Percentiles rank a stretch among this genome's conserved stretches.
These are phyloP conservation scores for rat (Rattus norvegicus) DNA, from an alignment of 2,113 vertebrate genomes.

Conservation along the genomic window GRCr8 NC_086025.1:61254001-61254500, in stretches of 20 bases:
- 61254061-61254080: not conserved
- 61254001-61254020: not conserved
- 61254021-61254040: not conserved
- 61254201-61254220: not conserved
- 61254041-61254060: not conserved
- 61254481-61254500: not conserved
- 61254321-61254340: too few relatives aligned
- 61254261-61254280: too few relatives aligned
- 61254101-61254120: not conserved
- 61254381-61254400: too few relatives aligned
- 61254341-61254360: too few relatives aligned
- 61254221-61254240: not conserved
- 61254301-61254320: too few relatives aligned
- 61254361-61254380: too few relatives aligned
- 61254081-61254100: not conserved
- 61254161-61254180: not conserved
- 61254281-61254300: not conserved
- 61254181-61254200: not conserved
- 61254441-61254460: not conserved
- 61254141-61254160: not conserved
- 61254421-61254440: not conserved
- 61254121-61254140: not conserved
- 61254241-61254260: not conserved
- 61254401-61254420: not conserved
- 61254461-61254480: not conserved